A percentile compares a stretch with the other conserved stretches of the same genome.
Conservation (phyloP, 2,797 vertebrate species). For the Apogon hyalosoma region DNA sequence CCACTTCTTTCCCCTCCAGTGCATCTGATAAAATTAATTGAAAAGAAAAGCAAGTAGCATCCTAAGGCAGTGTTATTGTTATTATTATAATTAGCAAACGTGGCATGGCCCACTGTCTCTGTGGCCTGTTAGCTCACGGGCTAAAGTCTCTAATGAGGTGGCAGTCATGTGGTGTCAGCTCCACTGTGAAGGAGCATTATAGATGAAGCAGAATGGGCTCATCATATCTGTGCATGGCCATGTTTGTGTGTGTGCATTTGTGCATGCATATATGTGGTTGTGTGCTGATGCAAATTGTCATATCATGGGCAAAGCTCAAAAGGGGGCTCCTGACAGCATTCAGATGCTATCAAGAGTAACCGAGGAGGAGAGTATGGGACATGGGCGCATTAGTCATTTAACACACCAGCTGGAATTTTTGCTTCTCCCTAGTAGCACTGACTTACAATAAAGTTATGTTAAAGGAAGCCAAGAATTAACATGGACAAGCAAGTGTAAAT, state of each 20-base stretch:
- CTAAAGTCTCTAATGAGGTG: constrained; percentile 84
- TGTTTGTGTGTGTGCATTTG: constrained; percentile 19
- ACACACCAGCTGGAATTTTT: constrained; percentile 34
- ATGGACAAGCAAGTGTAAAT: constrained; percentile 19
- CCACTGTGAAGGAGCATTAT: constrained; percentile 68
- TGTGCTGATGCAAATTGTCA: constrained; percentile 51
- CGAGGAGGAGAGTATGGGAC: constrained; percentile 39
- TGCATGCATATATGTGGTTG: constrained; percentile 34
- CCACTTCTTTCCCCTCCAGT: constrained; percentile 66
- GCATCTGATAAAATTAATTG: constrained; percentile 85
- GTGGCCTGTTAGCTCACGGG: constrained; percentile 80
- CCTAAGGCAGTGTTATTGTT: constrained; percentile 83
- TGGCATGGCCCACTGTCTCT: constrained; percentile 75
- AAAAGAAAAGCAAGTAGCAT: constrained; percentile 84
- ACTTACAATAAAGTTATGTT: constrained; percentile 26
- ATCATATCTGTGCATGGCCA: constrained; percentile 30
- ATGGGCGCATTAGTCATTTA: constrained; percentile 53
- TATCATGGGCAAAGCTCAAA: constrained; percentile 57
- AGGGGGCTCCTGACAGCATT: constrained; percentile 49
- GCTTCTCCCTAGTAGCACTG: constrained; percentile 16
- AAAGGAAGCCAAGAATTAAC: constrained; percentile 39
- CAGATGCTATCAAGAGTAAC: constrained; percentile 65
- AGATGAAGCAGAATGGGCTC: constrained; percentile 73
- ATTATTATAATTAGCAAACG: constrained; percentile 84
- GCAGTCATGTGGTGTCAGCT: constrained; percentile 81